Base-by-base conservation (phyloP, 2,797 vertebrate species). In the Propithecus deckenii region DNA sequence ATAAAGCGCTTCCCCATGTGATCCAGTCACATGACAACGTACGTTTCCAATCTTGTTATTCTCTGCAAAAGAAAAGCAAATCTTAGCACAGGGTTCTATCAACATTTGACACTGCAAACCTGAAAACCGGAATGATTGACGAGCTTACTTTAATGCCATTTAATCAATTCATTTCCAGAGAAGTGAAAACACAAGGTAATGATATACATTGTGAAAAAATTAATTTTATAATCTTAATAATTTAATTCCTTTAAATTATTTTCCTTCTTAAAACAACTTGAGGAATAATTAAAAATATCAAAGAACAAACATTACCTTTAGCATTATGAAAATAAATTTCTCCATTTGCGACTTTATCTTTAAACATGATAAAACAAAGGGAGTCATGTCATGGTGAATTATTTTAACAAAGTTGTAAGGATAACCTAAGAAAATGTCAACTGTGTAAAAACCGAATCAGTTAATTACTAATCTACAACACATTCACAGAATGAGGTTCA, bases 1-100 rank as follows among this genome's bases (percentile, higher is more conserved):
- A 99, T 99, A 99, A 99, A 99, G 98, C 99, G 98, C 98, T 99
- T 99, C 99, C 98, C 99, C 99, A 99, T 99, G 99, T 99, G 99
- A 99, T 99, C 98, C 98, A 98, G 98, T 99, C 99, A 99, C 99
- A 99, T 99, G 99, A 98, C 98, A 98, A 99, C 97, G 98, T 98
- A 98, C 98, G 99, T 98, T 99, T 99, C 98, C 99, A 99, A 97
- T 98, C 92, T 98, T 97, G 98, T 99, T 99, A 98, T 98, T 99
- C 98, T 99, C 99, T 99, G 99, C 80, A 99, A 98, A 98, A 97
- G 98, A 98, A 99, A 97, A 97, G 69, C 91, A 97, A 96, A 20
- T 32, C 96, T 98, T 98, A 98, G 95, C 95, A 92, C 7, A 69
- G 10, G 20, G 57, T 32, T 63, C 94, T 89, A 43, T 13, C 79